phyloP scores from a whole-genome alignment of 2,797 vertebrate species.

The Oryzias dopingdopingensis region DNA sequence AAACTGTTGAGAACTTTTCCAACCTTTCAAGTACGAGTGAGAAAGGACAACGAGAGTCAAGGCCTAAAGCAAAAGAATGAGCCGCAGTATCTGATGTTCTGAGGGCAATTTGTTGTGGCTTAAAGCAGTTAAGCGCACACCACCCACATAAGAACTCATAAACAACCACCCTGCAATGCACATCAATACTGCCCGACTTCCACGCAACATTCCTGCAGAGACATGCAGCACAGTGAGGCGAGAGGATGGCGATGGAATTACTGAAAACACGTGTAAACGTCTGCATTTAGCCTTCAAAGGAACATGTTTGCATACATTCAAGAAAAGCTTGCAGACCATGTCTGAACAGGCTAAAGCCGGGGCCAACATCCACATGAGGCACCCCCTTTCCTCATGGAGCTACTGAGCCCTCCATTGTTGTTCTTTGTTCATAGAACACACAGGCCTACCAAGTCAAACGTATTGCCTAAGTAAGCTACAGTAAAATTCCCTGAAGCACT shows the following conservation, averaged over 20 bases:
- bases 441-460: conserved; percentile 66
- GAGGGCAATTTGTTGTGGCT: conserved; percentile 58
- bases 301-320: too few species aligned
- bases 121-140: conserved; percentile 61
- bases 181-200: conserved; percentile 64
- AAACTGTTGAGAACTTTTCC: conserved; percentile 17
- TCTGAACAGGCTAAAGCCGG: conserved; percentile 18
- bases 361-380: conserved; percentile 54
- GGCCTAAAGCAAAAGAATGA: conserved; percentile 51
- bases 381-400: conserved; percentile 50
- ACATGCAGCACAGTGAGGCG: conserved; percentile 32
- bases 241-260: not conserved
- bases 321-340: conserved; percentile 23
- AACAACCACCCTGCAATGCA: conserved; percentile 67
- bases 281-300: conserved; percentile 14
- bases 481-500: conserved; percentile 70
- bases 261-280: conserved; percentile 12
- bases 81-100: conserved; percentile 61
- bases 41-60: conserved; percentile 22
- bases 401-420: conserved; percentile 64
- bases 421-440: conserved; percentile 65
- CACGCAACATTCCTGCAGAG: conserved; percentile 69
- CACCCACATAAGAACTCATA: conserved; percentile 69
- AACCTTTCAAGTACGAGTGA: conserved; percentile 27
- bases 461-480: conserved; percentile 75